Percentiles rank a stretch among this genome's conserved stretches.
These are phyloP conservation scores for Eulimnadia texana DNA, from an alignment of 1,140 invertebrate species.

Conservation along the genomic window DNA sequence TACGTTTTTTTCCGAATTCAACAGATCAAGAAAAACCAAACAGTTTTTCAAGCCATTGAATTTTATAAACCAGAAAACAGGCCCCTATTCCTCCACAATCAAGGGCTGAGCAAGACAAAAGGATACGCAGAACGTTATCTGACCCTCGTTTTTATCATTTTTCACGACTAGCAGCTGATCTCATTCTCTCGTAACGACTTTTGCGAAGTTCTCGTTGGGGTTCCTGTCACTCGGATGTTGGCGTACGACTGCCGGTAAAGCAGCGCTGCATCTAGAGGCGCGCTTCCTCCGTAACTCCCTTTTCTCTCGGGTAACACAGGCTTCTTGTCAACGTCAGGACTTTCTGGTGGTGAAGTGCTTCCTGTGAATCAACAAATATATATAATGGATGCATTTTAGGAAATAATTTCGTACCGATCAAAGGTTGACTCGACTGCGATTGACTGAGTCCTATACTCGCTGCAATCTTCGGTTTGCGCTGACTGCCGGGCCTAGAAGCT, in stretches of 20 bases:
- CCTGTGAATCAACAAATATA: no score
- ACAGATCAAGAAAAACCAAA: background rate
- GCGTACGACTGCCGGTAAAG: conserved; percentile 10
- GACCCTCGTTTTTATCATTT: background rate
- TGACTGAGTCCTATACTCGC: conserved; percentile 23
- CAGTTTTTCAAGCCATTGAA: background rate
- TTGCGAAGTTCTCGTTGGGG: conserved; percentile 17
- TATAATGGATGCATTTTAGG: no score
- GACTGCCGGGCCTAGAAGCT: background rate
- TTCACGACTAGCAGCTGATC: conserved; percentile 15
- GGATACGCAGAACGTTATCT: no score
- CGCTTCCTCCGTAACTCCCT: background rate
- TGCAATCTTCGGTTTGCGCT: background rate
- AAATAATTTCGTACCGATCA: no score
- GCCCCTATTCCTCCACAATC: no score
- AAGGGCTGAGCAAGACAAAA: background rate
- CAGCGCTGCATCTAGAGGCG: conserved; percentile 3
- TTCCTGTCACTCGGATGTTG: conserved; percentile 15
- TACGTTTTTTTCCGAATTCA: no score
- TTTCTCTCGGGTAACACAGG: background rate
- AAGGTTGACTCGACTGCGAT: conserved; percentile 29
- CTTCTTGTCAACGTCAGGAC: no score
- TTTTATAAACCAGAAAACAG: no score
- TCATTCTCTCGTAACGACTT: conserved; percentile 18
- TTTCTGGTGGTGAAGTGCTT: no score